phyloP scores from a whole-genome alignment of 2,888 invertebrate species.

The Drosophila koepferae region DNA sequence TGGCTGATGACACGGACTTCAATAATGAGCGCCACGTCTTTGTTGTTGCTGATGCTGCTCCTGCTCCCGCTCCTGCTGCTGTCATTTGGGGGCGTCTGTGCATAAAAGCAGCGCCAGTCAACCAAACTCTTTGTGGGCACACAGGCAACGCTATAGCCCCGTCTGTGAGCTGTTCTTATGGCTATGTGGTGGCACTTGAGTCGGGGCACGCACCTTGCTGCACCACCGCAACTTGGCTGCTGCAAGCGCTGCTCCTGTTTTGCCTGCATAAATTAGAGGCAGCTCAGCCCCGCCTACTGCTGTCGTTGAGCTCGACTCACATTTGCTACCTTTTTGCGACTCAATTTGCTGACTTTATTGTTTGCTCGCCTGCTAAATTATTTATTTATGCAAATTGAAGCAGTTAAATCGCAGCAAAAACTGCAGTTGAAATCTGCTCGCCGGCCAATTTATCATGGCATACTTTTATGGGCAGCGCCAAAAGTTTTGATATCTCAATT shows the following conservation, averaged over 20 bases:
- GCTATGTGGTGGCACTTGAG: constrained; percentile 41
- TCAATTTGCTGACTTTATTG: constrained; percentile 78
- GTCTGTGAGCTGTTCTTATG: constrained; percentile 20
- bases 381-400: constrained; percentile 80
- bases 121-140: constrained; percentile 42
- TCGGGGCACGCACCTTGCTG: constrained; percentile 51
- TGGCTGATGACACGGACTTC: constrained; percentile 70
- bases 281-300: constrained; percentile 30
- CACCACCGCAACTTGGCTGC: constrained; percentile 32
- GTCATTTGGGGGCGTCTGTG: constrained; percentile 60
- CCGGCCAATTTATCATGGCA: constrained; percentile 70
- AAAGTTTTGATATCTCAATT: constrained; percentile 66
- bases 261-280: constrained; percentile 70
- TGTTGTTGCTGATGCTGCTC: constrained; percentile 26
- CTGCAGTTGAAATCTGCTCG: constrained; percentile 49
- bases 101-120: constrained; percentile 56
- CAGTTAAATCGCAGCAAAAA: constrained; percentile 72
- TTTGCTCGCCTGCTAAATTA: constrained; percentile 68
- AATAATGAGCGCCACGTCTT: constrained; percentile 70
- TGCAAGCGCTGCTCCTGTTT: constrained; percentile 17
- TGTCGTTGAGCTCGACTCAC: constrained; percentile 10
- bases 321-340: constrained; percentile 57
- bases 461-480: constrained; percentile 67
- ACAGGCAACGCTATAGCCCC: constrained; percentile 12
- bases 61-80: not conserved